A percentile compares a stretch with the other conserved stretches of the same genome.
Evolutionary conservation across 2,888 invertebrate species (phyloP).

Genomic region (Dorcus parallelipipedus): DNA sequence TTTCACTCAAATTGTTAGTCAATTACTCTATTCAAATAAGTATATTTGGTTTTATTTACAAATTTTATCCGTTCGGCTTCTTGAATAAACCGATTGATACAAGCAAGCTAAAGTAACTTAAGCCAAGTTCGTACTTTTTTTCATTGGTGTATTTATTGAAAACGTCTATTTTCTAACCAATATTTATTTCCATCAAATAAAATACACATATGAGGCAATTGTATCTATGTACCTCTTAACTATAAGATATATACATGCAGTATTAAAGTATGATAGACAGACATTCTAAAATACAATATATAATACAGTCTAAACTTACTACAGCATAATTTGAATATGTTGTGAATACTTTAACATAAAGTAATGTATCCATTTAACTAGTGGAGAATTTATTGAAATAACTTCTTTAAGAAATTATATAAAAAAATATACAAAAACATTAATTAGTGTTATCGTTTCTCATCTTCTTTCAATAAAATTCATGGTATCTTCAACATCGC

Average conservation of each 20-base stretch:
- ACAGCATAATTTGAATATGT: slow-evolving; percentile 7
- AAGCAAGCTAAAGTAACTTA: no score
- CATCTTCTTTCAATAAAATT: background rate
- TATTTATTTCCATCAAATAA: slow-evolving; percentile 10
- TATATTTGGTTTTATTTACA: no score
- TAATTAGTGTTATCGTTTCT: background rate
- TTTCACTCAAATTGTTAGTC: no score
- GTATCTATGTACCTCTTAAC: background rate
- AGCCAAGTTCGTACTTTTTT: no score
- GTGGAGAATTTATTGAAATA: slow-evolving; percentile 2
- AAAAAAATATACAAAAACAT: slow-evolving; percentile 3
- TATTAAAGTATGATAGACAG: slow-evolving; percentile 8
- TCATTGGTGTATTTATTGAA: no score
- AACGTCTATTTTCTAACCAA: background rate
- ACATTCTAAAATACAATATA: slow-evolving; percentile 9
- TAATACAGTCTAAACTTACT: background rate
- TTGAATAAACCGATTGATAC: no score
- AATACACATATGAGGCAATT: slow-evolving; percentile 6
- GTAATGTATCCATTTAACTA: slow-evolving; percentile 6
- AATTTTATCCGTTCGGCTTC: no score
- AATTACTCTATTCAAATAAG: no score
- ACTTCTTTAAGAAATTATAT: slow-evolving; percentile 3
- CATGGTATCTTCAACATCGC: no score
- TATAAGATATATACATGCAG: slow-evolving; percentile 2
- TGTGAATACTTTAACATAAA: slow-evolving; percentile 21